phyloP scores from a whole-genome alignment of 2,113 vertebrate species.

The Saguinus imperator region DNA sequence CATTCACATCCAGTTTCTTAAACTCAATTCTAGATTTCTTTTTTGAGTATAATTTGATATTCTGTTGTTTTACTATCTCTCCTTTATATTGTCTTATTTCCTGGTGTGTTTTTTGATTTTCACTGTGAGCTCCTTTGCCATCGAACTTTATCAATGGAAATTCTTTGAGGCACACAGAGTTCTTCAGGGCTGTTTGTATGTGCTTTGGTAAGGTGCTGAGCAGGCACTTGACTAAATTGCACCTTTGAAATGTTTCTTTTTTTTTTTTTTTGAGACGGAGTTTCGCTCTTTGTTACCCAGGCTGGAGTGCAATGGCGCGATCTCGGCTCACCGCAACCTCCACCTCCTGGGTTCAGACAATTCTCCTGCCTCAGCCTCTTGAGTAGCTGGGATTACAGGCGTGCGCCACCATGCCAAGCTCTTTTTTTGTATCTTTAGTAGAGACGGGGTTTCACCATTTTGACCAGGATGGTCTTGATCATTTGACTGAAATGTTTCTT shows the following conservation, averaged over 20 bases:
- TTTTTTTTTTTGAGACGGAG: too few relatives aligned
- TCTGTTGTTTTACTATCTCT: neutral
- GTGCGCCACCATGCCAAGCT: too few relatives aligned
- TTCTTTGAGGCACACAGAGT: neutral
- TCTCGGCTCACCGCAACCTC: too few relatives aligned
- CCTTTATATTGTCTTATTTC: neutral
- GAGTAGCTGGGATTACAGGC: too few relatives aligned
- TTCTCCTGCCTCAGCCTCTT: too few relatives aligned
- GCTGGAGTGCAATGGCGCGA: too few relatives aligned
- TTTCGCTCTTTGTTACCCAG: too few relatives aligned
- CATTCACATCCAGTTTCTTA: neutral
- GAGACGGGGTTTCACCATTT: too few relatives aligned
- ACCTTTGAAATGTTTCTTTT: neutral
- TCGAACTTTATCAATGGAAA: neutral
- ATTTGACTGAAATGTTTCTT: neutral
- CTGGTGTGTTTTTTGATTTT: neutral
- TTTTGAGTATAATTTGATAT: neutral
- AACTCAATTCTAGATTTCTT: neutral
- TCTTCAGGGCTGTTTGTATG: neutral
- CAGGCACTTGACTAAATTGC: neutral
- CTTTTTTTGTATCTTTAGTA: too few relatives aligned
- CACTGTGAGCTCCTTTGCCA: neutral
- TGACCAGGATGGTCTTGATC: too few relatives aligned
- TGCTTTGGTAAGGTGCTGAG: neutral
- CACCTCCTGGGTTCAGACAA: too few relatives aligned